These are phyloP conservation scores for Abrostola triplasia DNA, from an alignment of 2,888 invertebrate genomes.

Conservation along the genomic window DNA sequence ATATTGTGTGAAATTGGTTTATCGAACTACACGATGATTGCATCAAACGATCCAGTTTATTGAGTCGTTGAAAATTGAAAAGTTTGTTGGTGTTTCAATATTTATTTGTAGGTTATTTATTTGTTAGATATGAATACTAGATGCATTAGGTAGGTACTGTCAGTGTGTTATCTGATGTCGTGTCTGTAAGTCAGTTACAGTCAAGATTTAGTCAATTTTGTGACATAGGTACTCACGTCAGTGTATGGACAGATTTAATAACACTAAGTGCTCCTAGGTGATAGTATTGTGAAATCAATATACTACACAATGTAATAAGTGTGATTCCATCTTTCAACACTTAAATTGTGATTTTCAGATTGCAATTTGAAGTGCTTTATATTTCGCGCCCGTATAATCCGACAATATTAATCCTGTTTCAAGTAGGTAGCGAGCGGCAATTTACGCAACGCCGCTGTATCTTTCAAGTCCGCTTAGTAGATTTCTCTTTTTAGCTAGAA, in stretches of 20 bases:
- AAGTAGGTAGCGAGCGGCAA: slow-evolving; percentile 60
- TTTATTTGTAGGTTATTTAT: slow-evolving; percentile 40
- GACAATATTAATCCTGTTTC: slow-evolving; percentile 63
- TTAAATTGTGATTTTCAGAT: slow-evolving; percentile 32
- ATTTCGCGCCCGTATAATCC: slow-evolving; percentile 44
- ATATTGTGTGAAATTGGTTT: slow-evolving; percentile 73
- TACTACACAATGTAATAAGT: not conserved
- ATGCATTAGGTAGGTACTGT: not conserved
- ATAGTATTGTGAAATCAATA: too few species aligned
- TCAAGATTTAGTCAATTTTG: not conserved
- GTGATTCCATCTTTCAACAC: slow-evolving; percentile 1
- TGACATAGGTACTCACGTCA: not conserved
- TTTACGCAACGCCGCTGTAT: slow-evolving; percentile 65
- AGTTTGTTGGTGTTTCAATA: slow-evolving; percentile 57
- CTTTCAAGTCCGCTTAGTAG: slow-evolving; percentile 64
- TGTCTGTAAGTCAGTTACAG: not conserved
- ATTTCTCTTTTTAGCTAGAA: slow-evolving; percentile 72
- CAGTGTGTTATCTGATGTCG: not conserved
- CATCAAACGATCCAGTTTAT: slow-evolving; percentile 70
- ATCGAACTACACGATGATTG: slow-evolving; percentile 74
- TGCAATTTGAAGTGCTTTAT: slow-evolving; percentile 37
- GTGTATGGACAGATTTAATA: not conserved
- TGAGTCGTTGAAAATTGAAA: slow-evolving; percentile 69
- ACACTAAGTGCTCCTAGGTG: not conserved
- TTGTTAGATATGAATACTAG: slow-evolving; percentile 3